Percentiles rank a stretch among this genome's conserved stretches.
phyloP scores from a whole-genome alignment of 1,140 invertebrate species.

The Tenebrio molitor region DNA sequence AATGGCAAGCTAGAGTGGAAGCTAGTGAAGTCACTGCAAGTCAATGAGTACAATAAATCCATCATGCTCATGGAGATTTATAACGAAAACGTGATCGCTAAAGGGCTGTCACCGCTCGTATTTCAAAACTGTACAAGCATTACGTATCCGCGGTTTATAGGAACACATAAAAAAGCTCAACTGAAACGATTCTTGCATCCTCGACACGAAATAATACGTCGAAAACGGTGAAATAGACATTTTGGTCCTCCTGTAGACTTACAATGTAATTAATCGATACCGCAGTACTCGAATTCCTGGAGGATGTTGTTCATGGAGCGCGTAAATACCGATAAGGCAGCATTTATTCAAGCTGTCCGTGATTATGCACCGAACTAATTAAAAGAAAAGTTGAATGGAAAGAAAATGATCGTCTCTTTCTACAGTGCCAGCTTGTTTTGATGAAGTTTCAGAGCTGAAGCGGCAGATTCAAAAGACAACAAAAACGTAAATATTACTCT shows the following conservation, averaged over 20 bases:
- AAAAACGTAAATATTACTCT: not conserved
- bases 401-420: not conserved
- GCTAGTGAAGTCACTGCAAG: conserved; percentile 15
- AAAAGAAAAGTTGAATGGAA: not conserved
- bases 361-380: not conserved
- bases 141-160: conserved; percentile 21
- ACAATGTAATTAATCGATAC: not conserved
- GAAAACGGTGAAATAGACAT: not conserved
- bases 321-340: conserved; percentile 17
- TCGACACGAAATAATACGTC: not conserved
- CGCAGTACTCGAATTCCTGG: not conserved
- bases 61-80: not conserved
- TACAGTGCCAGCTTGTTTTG: not conserved
- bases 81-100: conserved; percentile 1
- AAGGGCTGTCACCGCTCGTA: not conserved
- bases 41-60: conserved; percentile 8
- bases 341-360: conserved; percentile 1
- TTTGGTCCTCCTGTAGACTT: conserved; percentile 24
- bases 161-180: conserved; percentile 24
- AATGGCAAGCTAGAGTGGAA: conserved; percentile 35
- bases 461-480: not conserved
- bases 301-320: conserved; percentile 2
- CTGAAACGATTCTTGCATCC: not conserved
- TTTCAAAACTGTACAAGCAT: not conserved
- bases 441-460: not conserved